Percentiles rank a stretch among this genome's conserved stretches.
Conservation (phyloP, 2,888 invertebrate species). For the Nowickia ferox region DNA sequence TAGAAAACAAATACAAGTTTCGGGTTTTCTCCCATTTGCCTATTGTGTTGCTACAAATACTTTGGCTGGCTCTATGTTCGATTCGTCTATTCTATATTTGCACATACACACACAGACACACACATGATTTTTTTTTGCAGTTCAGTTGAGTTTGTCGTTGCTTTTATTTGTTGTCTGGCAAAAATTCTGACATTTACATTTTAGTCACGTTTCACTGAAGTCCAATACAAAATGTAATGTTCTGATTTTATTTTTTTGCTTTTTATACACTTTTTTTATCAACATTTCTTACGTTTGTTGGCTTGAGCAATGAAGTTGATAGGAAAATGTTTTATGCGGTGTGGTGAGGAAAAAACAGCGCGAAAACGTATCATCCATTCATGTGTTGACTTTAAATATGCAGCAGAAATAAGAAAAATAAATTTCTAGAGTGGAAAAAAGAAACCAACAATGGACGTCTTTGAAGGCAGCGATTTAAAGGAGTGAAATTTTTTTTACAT, state of each 20-base stretch:
- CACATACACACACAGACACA: no score
- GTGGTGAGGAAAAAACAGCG: conserved; percentile 20
- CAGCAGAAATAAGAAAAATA: conserved; percentile 19
- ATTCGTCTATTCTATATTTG: neutral
- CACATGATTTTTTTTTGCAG: neutral
- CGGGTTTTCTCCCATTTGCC: neutral
- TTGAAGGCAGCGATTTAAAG: conserved; percentile 4
- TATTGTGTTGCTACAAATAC: conserved; percentile 24
- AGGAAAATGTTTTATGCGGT: conserved; percentile 1
- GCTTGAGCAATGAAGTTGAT: conserved; percentile 25
- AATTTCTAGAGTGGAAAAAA: neutral
- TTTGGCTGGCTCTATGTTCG: conserved; percentile 8
- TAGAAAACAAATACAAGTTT: conserved; percentile 5
- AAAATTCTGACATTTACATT: conserved; percentile 74
- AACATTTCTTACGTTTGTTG: conserved; percentile 17
- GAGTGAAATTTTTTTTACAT: no score
- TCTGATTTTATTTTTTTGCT: conserved; percentile 3
- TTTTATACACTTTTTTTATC: conserved; percentile 12
- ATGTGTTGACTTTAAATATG: conserved; percentile 60
- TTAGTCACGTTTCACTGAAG: conserved; percentile 75
- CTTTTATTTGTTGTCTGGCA: conserved; percentile 66
- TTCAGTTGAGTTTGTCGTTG: conserved; percentile 49
- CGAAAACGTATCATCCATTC: conserved; percentile 54
- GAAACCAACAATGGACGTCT: conserved; percentile 48
- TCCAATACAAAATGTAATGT: conserved; percentile 68